Conservation (phyloP, 2,888 invertebrate genomes). For the Himalopsyche tibetana region DNA sequence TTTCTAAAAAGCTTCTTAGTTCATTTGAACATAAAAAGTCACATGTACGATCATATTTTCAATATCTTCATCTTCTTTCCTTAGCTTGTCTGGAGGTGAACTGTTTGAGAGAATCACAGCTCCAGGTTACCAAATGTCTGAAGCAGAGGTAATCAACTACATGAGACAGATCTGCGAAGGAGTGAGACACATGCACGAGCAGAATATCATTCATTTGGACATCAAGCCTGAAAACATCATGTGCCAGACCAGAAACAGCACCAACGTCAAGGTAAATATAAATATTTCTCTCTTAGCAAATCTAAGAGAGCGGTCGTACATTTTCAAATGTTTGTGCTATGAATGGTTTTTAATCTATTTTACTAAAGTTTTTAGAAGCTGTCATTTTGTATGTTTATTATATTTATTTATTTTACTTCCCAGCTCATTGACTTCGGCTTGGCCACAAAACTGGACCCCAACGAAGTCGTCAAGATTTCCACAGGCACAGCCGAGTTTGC, state of each 20-base stretch:
- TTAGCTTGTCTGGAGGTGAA: conserved; percentile 97
- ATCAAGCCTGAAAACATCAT: conserved; percentile 99
- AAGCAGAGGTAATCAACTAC: conserved; percentile 99
- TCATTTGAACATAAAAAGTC: conserved; percentile 12
- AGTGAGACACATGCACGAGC: conserved; percentile 99
- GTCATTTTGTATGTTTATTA: too few species aligned
- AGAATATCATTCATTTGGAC: conserved; percentile 98
- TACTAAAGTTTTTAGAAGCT: too few species aligned
- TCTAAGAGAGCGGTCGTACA: too few species aligned
- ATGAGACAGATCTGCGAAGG: conserved; percentile 99
- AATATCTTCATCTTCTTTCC: not conserved
- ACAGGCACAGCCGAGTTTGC: conserved; percentile 99
- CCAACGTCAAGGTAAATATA: conserved; percentile 88
- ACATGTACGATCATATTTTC: not conserved
- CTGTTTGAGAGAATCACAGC: conserved; percentile 99
- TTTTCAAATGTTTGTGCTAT: too few species aligned
- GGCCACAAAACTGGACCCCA: conserved; percentile 98
- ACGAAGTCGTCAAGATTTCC: conserved; percentile 98
- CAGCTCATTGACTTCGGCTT: conserved; percentile 98
- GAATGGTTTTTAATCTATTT: too few species aligned
- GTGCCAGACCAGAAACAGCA: conserved; percentile 97
- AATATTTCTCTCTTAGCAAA: not conserved
- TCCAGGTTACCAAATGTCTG: conserved; percentile 98
- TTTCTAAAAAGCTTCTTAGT: too few species aligned
- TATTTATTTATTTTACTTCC: conserved; percentile 42